These are phyloP conservation scores for Drepana falcataria DNA, from an alignment of 2,888 invertebrate genomes.

Conservation along the genomic window DNA sequence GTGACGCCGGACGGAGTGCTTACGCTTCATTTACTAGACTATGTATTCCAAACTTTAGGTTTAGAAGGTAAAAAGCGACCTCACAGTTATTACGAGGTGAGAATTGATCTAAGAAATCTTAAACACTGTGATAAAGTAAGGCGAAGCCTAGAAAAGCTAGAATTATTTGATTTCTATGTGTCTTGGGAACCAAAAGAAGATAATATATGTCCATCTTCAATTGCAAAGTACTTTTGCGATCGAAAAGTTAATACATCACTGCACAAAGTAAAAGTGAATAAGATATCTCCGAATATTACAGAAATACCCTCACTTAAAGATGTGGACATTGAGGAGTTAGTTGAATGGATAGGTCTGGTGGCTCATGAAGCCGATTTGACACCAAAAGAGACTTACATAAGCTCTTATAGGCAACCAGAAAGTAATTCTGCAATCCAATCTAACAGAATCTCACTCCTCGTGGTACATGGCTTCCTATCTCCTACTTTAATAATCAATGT, in stretches of 20 bases:
- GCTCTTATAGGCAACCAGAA: conserved; percentile 52
- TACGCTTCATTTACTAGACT: conserved; percentile 48
- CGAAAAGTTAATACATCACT: conserved; percentile 37
- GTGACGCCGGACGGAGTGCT: conserved; percentile 58
- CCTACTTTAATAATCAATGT: conserved; percentile 34
- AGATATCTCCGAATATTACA: conserved; percentile 36
- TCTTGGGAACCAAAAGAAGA: conserved; percentile 54
- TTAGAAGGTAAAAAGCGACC: conserved; percentile 56
- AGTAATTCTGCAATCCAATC: conserved; percentile 44
- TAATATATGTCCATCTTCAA: conserved; percentile 59
- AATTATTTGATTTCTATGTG: conserved; percentile 45
- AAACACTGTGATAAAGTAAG: conserved; percentile 34
- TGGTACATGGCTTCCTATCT: conserved; percentile 55
- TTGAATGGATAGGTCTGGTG: conserved; percentile 66
- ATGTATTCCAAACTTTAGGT: conserved; percentile 60
- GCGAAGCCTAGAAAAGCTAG: conserved; percentile 40
- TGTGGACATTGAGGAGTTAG: conserved; percentile 51
- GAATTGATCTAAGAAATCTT: conserved; percentile 43
- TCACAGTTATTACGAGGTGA: conserved; percentile 51
- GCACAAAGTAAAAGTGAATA: conserved; percentile 28
- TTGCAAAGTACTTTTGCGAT: conserved; percentile 64
- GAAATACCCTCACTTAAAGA: conserved; percentile 51
- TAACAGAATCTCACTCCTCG: conserved; percentile 45
- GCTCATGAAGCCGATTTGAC: conserved; percentile 40
- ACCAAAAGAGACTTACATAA: conserved; percentile 50